These are phyloP conservation scores for Sphaerodactylus townsendi DNA, from an alignment of 2,113 vertebrate genomes.

Conservation along the genomic window DNA sequence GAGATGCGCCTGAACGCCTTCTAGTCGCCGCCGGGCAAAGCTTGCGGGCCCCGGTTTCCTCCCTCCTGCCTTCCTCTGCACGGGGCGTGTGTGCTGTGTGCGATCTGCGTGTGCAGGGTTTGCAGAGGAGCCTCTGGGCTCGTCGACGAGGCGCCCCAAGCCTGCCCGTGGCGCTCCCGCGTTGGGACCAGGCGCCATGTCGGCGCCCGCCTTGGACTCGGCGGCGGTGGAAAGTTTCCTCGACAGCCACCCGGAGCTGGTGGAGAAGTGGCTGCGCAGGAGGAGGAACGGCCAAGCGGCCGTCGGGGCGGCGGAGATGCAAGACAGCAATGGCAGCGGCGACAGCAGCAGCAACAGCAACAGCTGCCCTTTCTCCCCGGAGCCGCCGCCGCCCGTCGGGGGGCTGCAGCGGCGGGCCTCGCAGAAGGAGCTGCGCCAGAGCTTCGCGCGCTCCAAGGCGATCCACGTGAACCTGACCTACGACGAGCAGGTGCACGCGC, in stretches of 20 bases:
- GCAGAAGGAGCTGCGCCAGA: slow-evolving; percentile 94
- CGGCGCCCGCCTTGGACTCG: slow-evolving; percentile 81
- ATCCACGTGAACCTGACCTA: slow-evolving; percentile 94
- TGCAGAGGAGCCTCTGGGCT: too few species aligned
- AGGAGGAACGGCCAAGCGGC: slow-evolving; percentile 35
- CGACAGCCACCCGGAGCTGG: slow-evolving; percentile 89
- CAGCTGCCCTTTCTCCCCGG: slow-evolving; percentile 17
- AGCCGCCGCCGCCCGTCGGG: slow-evolving; percentile 75
- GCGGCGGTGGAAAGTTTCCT: slow-evolving; percentile 97
- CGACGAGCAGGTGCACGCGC: slow-evolving; percentile 90
- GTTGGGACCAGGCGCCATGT: slow-evolving; percentile 70
- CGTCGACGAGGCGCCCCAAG: neutral
- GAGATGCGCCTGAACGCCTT: too few species aligned
- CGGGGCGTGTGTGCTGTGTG: too few species aligned
- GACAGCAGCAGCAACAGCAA: slow-evolving; percentile 25
- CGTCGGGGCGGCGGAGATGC: too few species aligned
- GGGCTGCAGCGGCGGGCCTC: slow-evolving; percentile 87
- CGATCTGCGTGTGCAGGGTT: too few species aligned
- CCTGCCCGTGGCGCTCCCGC: neutral
- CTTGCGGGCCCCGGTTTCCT: too few species aligned
- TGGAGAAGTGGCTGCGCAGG: slow-evolving; percentile 92
- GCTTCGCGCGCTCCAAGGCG: slow-evolving; percentile 95
- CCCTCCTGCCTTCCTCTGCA: too few species aligned
- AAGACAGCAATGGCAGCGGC: slow-evolving; percentile 1
- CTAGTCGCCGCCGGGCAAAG: too few species aligned